Percentiles rank a stretch among this genome's conserved stretches.
phyloP scores from a whole-genome alignment of 2,113 vertebrate genomes.

The Phylloscopus trochiloides region DNA sequence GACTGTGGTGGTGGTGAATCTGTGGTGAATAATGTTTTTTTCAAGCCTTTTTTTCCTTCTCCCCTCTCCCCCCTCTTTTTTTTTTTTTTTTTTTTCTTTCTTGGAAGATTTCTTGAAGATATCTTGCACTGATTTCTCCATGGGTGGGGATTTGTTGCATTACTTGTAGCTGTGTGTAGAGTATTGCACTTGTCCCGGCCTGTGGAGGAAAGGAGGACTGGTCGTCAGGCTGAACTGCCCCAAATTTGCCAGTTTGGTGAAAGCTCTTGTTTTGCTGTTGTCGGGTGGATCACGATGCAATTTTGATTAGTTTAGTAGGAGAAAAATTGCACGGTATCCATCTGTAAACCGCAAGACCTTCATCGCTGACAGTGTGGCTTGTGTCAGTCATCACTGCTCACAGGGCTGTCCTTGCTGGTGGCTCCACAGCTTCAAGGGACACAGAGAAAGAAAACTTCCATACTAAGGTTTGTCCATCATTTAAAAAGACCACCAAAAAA shows the following conservation, averaged over 20 bases:
- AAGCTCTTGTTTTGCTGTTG: conserved; percentile 87
- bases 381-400: neutral
- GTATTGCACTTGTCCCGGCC: conserved; percentile 91
- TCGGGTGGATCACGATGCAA: conserved; percentile 94
- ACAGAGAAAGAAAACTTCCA: neutral
- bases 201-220: conserved; percentile 80
- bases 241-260: neutral
- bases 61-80: rapidly evolving
- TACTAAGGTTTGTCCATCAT: neutral
- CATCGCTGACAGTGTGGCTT: neutral
- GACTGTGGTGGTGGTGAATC: conserved; percentile 83
- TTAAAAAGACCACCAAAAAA: neutral
- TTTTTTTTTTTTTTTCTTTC: rapidly evolving
- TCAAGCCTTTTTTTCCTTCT: neutral
- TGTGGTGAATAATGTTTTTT: neutral
- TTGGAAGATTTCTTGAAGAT: neutral
- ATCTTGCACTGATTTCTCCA: conserved; percentile 70
- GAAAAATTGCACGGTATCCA: conserved; percentile 98
- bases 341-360: conserved; percentile 92
- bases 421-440: neutral
- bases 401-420: neutral
- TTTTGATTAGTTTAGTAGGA: conserved; percentile 82
- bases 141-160: conserved; percentile 84
- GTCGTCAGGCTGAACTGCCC: neutral
- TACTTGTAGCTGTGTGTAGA: conserved; percentile 77